Base-by-base conservation (phyloP, 2,113 vertebrate genomes). In the Amphilophus citrinellus region DNA sequence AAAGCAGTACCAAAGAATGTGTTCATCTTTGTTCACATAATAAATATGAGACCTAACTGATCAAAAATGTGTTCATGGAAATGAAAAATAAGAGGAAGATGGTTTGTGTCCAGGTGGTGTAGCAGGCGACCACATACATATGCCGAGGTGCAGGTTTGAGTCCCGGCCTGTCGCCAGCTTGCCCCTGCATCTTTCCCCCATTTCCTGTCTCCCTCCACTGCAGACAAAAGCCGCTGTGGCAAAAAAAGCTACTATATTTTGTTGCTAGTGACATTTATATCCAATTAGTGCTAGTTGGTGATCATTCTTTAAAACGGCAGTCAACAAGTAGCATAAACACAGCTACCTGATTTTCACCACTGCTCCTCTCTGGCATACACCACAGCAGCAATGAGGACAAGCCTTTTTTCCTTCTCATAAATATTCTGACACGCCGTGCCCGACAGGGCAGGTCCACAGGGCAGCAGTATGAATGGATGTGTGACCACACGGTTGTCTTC, bases 381-480 rank as follows among this genome's bases (percentile, higher is more conserved):
- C 91, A 94, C 89, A 93, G 91, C 88, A 91, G 84, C 90, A 91
- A 93, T n/a, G 77, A 91, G 90, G 88, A 93, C 91, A 92, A 90
- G 89, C 90, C 92, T 90, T 93, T 93, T 93, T 87, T 79, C 82
- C 87, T 84, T 84, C 89, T 93, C 89, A 90, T 93, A 91, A 93
- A 89, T 93, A 92, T 93, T 93, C 90, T 57, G 58, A 87, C 87
- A 89, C 35, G 58, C 86, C 39, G 22, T 57, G 79, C 32, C 84
- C 92, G 92, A 94, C 90, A 91, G 90, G 80, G 59, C 11, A 61
- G 82, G 82, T 85, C 76, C 20, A 77, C 65, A 81, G 77, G 61
- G 79, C 79, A 80, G 80, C 85, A 82, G 84, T 84, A 39, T 89
- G 88, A 80, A 90, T 83, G 86, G 92, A 84, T 44, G 79, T 73